These are phyloP conservation scores for Sphaeridia pumilis DNA, from an alignment of 2,888 invertebrate species.

Conservation along the genomic window DNA sequence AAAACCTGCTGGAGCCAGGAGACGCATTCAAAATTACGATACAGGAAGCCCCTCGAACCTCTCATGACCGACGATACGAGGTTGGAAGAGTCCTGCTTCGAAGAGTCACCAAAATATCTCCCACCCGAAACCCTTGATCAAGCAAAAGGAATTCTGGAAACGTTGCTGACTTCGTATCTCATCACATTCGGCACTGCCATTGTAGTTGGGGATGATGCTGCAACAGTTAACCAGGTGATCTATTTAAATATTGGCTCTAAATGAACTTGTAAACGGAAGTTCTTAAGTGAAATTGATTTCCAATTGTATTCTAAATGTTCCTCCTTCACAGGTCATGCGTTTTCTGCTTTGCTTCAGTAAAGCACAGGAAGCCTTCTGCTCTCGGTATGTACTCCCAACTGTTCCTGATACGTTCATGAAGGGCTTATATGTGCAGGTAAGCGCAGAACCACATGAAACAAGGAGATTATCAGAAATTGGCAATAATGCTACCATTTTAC, in stretches of 20 bases:
- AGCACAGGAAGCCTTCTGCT: constrained; percentile 33
- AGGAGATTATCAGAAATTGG: not conserved
- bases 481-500: not conserved
- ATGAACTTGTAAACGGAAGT: no score
- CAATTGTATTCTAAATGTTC: not conserved
- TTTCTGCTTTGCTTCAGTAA: constrained; percentile 34
- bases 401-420: constrained; percentile 36
- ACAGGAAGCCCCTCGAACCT: not conserved
- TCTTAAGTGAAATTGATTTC: no score
- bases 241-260: no score
- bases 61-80: not conserved
- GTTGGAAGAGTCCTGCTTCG: not conserved
- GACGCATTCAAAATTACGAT: not conserved
- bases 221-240: constrained; percentile 31
- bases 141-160: constrained; percentile 20
- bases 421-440: constrained; percentile 34
- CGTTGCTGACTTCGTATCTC: constrained; percentile 28
- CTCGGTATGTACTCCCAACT: constrained; percentile 29
- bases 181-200: constrained; percentile 31
- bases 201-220: constrained; percentile 29
- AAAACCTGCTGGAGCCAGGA: constrained; percentile 30
- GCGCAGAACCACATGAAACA: not conserved
- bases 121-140: constrained; percentile 18
- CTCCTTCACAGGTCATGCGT: constrained; percentile 26
- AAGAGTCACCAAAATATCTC: constrained; percentile 17